Conservation (phyloP, 2,113 vertebrate species). For the Spilogale gracilis region DNA sequence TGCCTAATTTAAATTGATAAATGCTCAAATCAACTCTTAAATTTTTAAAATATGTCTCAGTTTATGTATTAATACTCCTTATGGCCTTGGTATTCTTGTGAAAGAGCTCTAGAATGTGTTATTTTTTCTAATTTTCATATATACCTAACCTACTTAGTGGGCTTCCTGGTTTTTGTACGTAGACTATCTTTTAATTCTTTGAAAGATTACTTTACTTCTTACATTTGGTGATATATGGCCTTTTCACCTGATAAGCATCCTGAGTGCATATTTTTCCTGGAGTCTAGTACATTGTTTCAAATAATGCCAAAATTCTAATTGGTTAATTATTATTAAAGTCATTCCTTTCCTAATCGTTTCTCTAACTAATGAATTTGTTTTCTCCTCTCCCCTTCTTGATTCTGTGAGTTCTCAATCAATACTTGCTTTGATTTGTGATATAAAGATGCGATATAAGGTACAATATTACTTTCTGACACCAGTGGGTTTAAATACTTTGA, state of each 20-base stretch:
- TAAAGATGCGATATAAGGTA: conserved; percentile 25
- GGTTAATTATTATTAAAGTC: conserved; percentile 34
- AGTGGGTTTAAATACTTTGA: conserved; percentile 6
- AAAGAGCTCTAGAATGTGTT: conserved; percentile 10
- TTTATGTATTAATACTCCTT: background rate
- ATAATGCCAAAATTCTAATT: conserved; percentile 9
- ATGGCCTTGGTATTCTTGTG: background rate
- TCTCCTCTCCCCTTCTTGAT: background rate
- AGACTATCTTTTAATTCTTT: conserved; percentile 18
- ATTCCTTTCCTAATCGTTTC: conserved; percentile 45
- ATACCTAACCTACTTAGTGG: background rate
- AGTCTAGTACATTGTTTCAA: conserved; percentile 31
- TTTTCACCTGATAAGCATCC: background rate
- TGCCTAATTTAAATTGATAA: background rate
- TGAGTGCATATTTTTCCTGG: background rate
- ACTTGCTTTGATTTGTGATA: conserved; percentile 46
- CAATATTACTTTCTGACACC: background rate
- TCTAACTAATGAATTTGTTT: conserved; percentile 48
- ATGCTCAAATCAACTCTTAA: background rate
- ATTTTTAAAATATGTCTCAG: background rate
- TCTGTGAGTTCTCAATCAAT: conserved; percentile 48
- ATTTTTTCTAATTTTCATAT: conserved; percentile 32
- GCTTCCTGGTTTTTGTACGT: background rate
- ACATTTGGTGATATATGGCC: background rate
- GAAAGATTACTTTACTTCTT: conserved; percentile 33